Base-by-base conservation (phyloP, 2,797 vertebrate species). In the Amniataba percoides region DNA sequence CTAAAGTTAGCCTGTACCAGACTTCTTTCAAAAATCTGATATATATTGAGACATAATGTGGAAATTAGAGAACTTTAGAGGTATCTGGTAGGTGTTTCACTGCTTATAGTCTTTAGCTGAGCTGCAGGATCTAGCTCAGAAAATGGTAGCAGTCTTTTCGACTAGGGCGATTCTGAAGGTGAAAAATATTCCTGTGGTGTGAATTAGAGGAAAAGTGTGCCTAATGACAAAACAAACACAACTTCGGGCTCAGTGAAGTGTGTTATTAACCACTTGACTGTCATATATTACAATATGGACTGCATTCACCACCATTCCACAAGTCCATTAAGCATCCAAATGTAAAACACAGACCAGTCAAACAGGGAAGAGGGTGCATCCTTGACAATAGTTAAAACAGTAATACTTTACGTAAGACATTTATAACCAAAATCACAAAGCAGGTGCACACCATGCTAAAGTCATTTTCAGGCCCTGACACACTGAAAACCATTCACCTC, bases 311-410 rank as follows among this genome's bases (percentile, higher is more conserved):
- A 73, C 23, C 43, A 70, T 76, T 86, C 57, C 69, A 66, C 53
- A 16, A 43, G 58, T 74, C 68, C 56, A 75, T 77, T 65, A 72
- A 82, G 40, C 40, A 64, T 77, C 34, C 73, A 81, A 85, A 89
- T 87, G 74, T 36, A 76, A 88, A 90, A 83, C 66, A 74, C 88
- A 88, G 87, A 65, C 72, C 43, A 63, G 61, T 81, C 76, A 75
- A 87, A 81, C 82, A 76, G 59, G 56, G 74, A 80, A 42, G 21
- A 68, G 42, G 19, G 15, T 57, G 70, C 73, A 74, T 80, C 70
- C 49, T 71, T 65, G 56, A 87, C 69, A 84, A 89, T 78, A 78
- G 76, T 64, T 75, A 64, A 80, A 88, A 64, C 81, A 87, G 82
- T 18, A 27, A 70, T 27, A 55, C 76, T 84, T 88, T 84, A 73